A percentile compares a stretch with the other conserved stretches of the same genome.
Conservation (phyloP, 2,797 vertebrate species). For the Ctenopoma multispine region DNA sequence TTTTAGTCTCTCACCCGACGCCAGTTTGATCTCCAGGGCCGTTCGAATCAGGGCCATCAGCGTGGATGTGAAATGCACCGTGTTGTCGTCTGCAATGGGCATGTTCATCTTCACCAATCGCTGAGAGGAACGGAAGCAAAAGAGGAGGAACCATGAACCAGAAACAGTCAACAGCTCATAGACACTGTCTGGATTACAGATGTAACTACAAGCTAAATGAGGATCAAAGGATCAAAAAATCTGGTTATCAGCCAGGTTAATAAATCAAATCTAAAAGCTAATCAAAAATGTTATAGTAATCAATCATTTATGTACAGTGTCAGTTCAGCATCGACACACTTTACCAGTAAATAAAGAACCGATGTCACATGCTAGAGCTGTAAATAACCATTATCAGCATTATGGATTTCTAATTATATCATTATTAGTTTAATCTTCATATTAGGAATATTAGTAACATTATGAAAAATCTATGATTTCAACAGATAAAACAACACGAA, state of each 20-base stretch:
- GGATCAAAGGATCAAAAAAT: neutral
- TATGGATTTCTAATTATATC: neutral
- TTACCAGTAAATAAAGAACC: neutral
- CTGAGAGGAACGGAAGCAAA: slow-evolving; percentile 76
- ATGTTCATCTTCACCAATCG: slow-evolving; percentile 98
- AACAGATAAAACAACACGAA: too few species aligned
- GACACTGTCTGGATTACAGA: neutral
- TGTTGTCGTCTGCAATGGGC: slow-evolving; percentile 94
- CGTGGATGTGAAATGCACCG: slow-evolving; percentile 97
- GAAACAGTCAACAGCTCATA: slow-evolving; percentile 10
- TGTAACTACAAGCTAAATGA: neutral
- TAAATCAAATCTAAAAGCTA: neutral
- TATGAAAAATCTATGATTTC: neutral
- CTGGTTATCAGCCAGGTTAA: neutral
- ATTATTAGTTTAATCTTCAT: neutral
- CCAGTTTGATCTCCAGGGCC: slow-evolving; percentile 96
- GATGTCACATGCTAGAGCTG: slow-evolving; percentile 18
- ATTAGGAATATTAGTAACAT: slow-evolving; percentile 11
- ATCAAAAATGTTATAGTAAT: neutral
- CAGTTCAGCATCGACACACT: neutral
- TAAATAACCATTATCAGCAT: neutral
- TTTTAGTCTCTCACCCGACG: slow-evolving; percentile 86
- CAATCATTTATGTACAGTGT: neutral
- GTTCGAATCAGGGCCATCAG: slow-evolving; percentile 98
- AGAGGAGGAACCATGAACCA: slow-evolving; percentile 34